Base-by-base conservation (phyloP, 2,888 invertebrate species). In the Atethmia centrago region DNA sequence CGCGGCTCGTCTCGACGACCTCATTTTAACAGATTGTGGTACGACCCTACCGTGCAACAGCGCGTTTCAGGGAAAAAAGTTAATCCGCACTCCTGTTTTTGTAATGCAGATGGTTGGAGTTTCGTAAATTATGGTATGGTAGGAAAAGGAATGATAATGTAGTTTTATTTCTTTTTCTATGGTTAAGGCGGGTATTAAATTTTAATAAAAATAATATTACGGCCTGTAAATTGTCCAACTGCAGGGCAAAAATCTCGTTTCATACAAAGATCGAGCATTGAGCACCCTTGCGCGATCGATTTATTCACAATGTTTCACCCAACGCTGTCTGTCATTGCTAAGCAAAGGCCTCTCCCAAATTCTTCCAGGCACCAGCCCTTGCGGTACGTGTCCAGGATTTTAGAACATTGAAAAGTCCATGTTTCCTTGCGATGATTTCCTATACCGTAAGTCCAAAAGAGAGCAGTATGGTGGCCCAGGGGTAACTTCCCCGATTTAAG, bases 11-110 rank as follows among this genome's bases (percentile, higher is more conserved):
- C 84, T 78, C 82, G 25, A 70, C 85, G 89, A 86, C 88, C 89
- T 87, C 88, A 82, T 89, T 89, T 82, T 80, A 79, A 63, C 80
- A 83, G 74, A 81, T 84, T 82, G 77, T 84, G 79, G 63, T 81
- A 71, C 66, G 51, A 62, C 74, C 65, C 70, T 28, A 45, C 28
- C 55, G 40, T 69, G 77, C 71, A 76, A 73, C 51, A 58, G n/a
- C n/a, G n/a, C n/a, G n/a, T n/a, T 84, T 74, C 47, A 55, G 56
- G 42, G 40, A 74, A 76, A 71, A 82, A 81, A 56, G 45, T 36
- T 63, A 78, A 76, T 78, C 59, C 69, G n/a, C 12, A 63, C 59
- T 72, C 21, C 47, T n/a, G 58, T 51, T 82, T 82, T 66, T 74
- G 63, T 62, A 25, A 25, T 28, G 62, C 74, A 28, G 58, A 21